Percentiles rank a stretch among this genome's conserved stretches.
Evolutionary conservation across 1,140 invertebrate genomes (phyloP).

Genomic region (Cydia amplana): DNA sequence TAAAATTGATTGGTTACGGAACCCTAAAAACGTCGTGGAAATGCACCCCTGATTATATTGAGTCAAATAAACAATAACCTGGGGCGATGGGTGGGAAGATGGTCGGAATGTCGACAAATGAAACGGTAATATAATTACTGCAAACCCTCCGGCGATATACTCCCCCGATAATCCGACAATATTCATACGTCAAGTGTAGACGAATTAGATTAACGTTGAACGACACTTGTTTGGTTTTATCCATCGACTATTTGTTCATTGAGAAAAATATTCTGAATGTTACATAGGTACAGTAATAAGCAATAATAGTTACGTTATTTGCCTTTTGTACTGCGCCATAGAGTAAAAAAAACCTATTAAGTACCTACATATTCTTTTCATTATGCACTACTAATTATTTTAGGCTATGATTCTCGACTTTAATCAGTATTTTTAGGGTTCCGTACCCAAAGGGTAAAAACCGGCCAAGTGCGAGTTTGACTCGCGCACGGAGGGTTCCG

Average conservation of each 20-base stretch:
- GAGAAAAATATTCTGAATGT: too few relatives aligned
- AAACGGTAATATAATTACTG: conserved; percentile 8
- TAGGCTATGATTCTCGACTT: too few relatives aligned
- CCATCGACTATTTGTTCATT: not conserved
- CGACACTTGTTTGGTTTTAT: not conserved
- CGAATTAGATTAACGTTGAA: not conserved
- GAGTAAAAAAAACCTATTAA: too few relatives aligned
- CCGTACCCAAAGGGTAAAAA: too few relatives aligned
- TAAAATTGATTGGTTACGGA: not conserved
- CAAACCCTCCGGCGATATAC: not conserved
- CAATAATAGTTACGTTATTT: too few relatives aligned
- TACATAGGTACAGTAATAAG: too few relatives aligned
- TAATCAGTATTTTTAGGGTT: too few relatives aligned
- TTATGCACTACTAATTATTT: too few relatives aligned
- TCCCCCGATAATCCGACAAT: conserved; percentile 1
- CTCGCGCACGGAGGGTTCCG: too few relatives aligned
- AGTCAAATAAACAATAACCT: not conserved
- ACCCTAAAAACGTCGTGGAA: not conserved
- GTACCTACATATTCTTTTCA: too few relatives aligned
- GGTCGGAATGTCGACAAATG: conserved; percentile 3
- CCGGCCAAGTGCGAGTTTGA: too few relatives aligned
- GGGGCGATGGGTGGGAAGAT: not conserved
- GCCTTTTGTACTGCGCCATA: too few relatives aligned
- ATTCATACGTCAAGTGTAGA: not conserved
- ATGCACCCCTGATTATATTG: not conserved